These are phyloP conservation scores for Mugil cephalus DNA, from an alignment of 2,113 vertebrate species.

Conservation along the genomic window DNA sequence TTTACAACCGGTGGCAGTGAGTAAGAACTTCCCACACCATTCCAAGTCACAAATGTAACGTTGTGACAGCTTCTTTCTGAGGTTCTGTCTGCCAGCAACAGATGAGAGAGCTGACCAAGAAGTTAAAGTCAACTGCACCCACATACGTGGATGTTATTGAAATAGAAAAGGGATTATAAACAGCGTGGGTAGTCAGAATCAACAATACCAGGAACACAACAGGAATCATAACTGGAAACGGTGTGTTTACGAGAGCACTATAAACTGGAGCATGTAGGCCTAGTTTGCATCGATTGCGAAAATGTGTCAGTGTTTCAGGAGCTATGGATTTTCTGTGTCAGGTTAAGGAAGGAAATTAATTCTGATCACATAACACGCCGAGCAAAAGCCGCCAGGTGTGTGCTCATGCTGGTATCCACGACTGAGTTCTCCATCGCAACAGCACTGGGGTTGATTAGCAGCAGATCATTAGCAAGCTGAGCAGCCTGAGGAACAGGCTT, in stretches of 20 bases:
- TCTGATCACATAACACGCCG: neutral
- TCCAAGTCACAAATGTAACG: neutral
- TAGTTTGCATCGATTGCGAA: conserved; percentile 7
- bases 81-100: neutral
- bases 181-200: conserved; percentile 39
- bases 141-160: conserved; percentile 1
- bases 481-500: conserved; percentile 61
- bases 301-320: neutral
- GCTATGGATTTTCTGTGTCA: neutral
- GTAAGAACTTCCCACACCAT: neutral
- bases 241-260: conserved; percentile 42
- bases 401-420: conserved; percentile 5
- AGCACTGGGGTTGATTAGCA: conserved; percentile 59
- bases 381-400: conserved; percentile 50
- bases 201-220: conserved; percentile 24
- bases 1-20: neutral
- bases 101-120: neutral
- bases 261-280: conserved; percentile 55
- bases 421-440: conserved; percentile 26
- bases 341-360: neutral
- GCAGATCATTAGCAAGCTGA: conserved; percentile 56
- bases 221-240: conserved; percentile 38
- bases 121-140: conserved; percentile 4
- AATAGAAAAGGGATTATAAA: conserved; percentile 26
- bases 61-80: neutral